phyloP scores from a whole-genome alignment of 2,797 vertebrate genomes.

The Pseudomugil tenellus region DNA sequence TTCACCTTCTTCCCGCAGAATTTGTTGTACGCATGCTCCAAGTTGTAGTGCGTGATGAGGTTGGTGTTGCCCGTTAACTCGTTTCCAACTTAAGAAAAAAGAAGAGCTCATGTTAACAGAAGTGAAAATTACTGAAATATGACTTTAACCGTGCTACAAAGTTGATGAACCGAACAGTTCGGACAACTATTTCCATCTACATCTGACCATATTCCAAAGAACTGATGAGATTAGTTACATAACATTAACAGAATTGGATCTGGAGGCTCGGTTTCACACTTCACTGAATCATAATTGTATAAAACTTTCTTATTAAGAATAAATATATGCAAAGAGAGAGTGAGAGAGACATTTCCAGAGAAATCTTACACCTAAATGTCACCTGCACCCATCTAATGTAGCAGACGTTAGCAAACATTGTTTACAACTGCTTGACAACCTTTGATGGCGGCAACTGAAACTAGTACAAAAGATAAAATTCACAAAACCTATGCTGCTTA shows the following conservation, averaged over 20 bases:
- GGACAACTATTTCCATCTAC: background rate
- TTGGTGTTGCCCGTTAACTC: conserved; percentile 97
- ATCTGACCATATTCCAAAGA: background rate
- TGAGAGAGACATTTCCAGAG: background rate
- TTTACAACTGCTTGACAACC: conserved; percentile 59
- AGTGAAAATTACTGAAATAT: background rate
- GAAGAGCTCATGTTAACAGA: conserved; percentile 1
- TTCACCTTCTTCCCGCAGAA: conserved; percentile 99
- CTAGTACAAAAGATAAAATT: background rate
- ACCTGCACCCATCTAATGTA: background rate
- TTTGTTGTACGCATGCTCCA: conserved; percentile 96
- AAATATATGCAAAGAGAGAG: background rate
- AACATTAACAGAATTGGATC: background rate
- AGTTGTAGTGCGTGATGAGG: conserved; percentile 96
- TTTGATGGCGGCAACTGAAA: background rate
- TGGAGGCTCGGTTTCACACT: background rate
- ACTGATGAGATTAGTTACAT: background rate
- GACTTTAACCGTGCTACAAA: background rate
- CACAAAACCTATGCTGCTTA: background rate
- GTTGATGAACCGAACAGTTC: background rate
- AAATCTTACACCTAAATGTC: background rate
- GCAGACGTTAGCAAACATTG: conserved; percentile 51
- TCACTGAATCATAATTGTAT: no score
- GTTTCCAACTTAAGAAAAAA: conserved; percentile 84
- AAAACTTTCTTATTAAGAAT: background rate